phyloP scores from a whole-genome alignment of 2,888 invertebrate species.

The Oligia strigilis region DNA sequence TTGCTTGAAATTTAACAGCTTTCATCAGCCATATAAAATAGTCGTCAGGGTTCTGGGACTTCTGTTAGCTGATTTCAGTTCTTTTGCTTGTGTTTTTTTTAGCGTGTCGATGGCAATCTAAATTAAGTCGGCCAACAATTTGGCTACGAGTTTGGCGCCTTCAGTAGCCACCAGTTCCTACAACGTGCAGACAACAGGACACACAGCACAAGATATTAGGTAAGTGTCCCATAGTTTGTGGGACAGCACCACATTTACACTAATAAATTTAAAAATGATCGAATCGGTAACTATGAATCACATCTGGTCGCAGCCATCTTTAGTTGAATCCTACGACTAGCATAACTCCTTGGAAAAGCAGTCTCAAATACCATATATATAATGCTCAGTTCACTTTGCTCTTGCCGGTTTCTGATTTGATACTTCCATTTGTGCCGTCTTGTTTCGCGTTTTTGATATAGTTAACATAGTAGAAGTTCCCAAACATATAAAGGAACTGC shows the following conservation, averaged over 20 bases:
- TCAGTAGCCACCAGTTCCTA: not conserved
- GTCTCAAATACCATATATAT: not conserved
- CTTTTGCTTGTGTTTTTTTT: not conserved
- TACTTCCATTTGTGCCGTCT: constrained; percentile 4
- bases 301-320: constrained; percentile 12
- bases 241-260: not conserved
- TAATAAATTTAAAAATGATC: too few species aligned
- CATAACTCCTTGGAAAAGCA: constrained; percentile 7
- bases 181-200: not conserved
- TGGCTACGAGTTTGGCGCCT: too few species aligned
- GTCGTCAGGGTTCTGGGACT: not conserved
- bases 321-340: constrained; percentile 22
- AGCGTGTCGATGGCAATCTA: not conserved
- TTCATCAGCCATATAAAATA: not conserved
- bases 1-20: not conserved
- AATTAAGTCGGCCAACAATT: not conserved
- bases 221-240: not conserved
- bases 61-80: not conserved
- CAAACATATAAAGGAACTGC: constrained; percentile 69
- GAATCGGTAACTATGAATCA: constrained; percentile 7
- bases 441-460: constrained; percentile 50
- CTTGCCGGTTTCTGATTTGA: constrained; percentile 25
- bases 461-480: constrained; percentile 65
- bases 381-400: constrained; percentile 45
- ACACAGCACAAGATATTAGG: too few species aligned